Percentiles rank a stretch among this genome's conserved stretches.
Conservation (phyloP, 1,140 invertebrate species). For the Zaprionus tsacasi region DNA sequence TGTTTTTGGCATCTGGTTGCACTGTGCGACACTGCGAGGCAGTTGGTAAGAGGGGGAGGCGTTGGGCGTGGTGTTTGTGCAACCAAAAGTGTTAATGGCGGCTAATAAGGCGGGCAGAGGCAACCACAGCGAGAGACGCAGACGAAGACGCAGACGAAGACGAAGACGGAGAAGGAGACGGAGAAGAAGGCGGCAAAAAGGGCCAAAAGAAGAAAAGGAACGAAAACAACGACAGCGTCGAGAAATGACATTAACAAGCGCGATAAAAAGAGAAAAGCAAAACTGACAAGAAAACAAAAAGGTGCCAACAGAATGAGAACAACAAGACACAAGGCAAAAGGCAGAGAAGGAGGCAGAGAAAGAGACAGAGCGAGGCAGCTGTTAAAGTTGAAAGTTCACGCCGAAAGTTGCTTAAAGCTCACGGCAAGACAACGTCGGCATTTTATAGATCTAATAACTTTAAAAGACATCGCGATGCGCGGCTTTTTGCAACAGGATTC, state of each 20-base stretch:
- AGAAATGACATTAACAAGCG: constrained; percentile 74
- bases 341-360: constrained; percentile 14
- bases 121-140: constrained; percentile 19
- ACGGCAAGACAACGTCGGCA: constrained; percentile 8
- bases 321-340: constrained; percentile 31
- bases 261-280: constrained; percentile 63
- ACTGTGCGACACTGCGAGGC: constrained; percentile 20
- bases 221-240: constrained; percentile 28
- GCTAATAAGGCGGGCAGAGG: constrained; percentile 74
- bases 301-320: constrained; percentile 6
- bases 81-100: constrained; percentile 74
- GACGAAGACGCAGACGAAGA: neutral
- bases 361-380: neutral
- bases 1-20: neutral
- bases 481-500: neutral
- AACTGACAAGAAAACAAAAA: constrained; percentile 32
- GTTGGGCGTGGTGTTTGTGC: constrained; percentile 23
- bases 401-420: constrained; percentile 55
- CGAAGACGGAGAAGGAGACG: constrained; percentile 1
- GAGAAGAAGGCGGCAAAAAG: constrained; percentile 5
- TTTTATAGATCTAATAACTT: constrained; percentile 46
- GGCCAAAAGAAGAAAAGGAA: neutral
- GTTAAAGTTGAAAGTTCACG: neutral
- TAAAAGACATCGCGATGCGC: constrained; percentile 28
- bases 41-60: no score